Evolutionary conservation across 2,113 vertebrate species (phyloP).

Genomic region (Hylia prasina): DNA sequence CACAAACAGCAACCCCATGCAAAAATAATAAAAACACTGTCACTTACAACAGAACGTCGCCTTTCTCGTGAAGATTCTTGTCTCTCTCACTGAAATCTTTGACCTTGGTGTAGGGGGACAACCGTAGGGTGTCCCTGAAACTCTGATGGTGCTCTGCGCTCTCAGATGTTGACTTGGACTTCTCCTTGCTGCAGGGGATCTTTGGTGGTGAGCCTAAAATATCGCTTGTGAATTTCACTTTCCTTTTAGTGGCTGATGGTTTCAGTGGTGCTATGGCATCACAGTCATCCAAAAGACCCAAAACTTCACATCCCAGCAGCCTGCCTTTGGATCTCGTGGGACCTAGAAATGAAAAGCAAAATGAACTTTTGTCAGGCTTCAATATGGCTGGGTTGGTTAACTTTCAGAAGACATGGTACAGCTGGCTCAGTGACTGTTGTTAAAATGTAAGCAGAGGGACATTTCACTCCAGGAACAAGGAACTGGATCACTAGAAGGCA

Average conservation of each 20-base stretch:
- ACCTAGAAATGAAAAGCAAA: slow-evolving; percentile 65
- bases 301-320: slow-evolving; percentile 37
- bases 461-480: background rate
- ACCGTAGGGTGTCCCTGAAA: background rate
- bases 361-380: background rate
- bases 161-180: background rate
- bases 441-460: background rate
- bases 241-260: slow-evolving; percentile 51
- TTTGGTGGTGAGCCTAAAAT: slow-evolving; percentile 65
- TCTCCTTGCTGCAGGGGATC: background rate
- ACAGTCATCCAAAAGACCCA: slow-evolving; percentile 66
- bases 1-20: background rate
- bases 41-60: background rate
- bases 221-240: slow-evolving; percentile 40
- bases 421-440: background rate
- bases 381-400: background rate
- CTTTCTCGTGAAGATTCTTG: background rate
- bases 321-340: slow-evolving; percentile 34
- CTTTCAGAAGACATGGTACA: background rate
- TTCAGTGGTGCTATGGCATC: background rate
- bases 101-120: background rate
- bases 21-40: background rate
- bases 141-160: background rate
- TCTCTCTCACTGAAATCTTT: background rate
- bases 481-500: background rate